Evolutionary conservation across 1,140 invertebrate genomes (phyloP).

Genomic region (Trichonephila clavipes): DNA sequence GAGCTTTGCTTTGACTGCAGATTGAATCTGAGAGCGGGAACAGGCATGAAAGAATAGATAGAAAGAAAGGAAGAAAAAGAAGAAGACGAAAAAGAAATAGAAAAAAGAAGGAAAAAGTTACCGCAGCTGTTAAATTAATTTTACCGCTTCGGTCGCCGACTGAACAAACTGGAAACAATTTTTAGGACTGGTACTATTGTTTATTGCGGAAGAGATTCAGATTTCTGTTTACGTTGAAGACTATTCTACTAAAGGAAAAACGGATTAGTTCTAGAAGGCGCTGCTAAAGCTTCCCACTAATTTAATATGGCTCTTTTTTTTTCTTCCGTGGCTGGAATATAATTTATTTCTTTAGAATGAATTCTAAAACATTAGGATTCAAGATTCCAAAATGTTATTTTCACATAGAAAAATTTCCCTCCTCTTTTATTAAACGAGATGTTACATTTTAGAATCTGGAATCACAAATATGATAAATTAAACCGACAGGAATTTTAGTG

Average conservation of each 20-base stretch:
- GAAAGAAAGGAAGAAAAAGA: background rate
- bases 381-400: too few relatives aligned
- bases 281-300: background rate
- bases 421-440: too few relatives aligned
- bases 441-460: too few relatives aligned
- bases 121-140: constrained; percentile 18
- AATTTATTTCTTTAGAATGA: background rate
- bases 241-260: background rate
- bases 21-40: constrained; percentile 30
- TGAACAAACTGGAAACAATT: constrained; percentile 24
- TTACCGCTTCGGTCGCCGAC: background rate
- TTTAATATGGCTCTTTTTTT: background rate
- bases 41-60: background rate
- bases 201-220: constrained; percentile 12
- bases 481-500: too few relatives aligned
- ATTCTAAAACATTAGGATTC: too few relatives aligned
- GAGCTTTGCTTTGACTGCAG: background rate
- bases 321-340: background rate
- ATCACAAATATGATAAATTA: too few relatives aligned
- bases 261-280: background rate
- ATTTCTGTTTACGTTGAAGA: background rate
- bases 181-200: background rate
- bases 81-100: too few relatives aligned
- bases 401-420: too few relatives aligned
- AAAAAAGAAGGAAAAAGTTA: background rate